These are phyloP conservation scores for Heteractis magnifica DNA, from an alignment of 92 coral and sea anemone species.

Conservation along the genomic window DNA sequence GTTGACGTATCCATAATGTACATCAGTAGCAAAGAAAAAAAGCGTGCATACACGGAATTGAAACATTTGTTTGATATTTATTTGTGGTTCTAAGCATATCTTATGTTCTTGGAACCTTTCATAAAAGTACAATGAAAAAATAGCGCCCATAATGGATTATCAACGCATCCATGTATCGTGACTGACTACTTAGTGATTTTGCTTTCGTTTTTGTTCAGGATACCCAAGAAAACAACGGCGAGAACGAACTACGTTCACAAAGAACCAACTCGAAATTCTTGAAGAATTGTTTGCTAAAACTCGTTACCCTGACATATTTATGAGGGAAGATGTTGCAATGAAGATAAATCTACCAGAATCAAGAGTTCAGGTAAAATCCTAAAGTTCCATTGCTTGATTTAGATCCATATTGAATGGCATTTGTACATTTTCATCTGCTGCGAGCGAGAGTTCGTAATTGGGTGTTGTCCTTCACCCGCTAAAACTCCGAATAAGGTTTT, in stretches of 20 bases:
- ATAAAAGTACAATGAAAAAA: too few relatives aligned
- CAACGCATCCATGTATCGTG: too few relatives aligned
- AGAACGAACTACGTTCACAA: slow-evolving; percentile 94
- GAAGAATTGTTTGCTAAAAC: slow-evolving; percentile 94
- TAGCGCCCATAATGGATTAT: too few relatives aligned
- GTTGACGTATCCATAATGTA: too few relatives aligned
- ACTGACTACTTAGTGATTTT: too few relatives aligned
- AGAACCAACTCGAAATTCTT: slow-evolving; percentile 92
- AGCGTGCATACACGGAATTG: too few relatives aligned
- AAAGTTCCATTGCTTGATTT: too few relatives aligned
- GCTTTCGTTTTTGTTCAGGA: slow-evolving; percentile 38
- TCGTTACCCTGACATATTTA: slow-evolving; percentile 94
- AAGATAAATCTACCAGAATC: slow-evolving; percentile 96
- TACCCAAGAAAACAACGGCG: slow-evolving; percentile 92
- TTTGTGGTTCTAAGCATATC: too few relatives aligned
- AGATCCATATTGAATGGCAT: neutral
- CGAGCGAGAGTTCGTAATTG: neutral
- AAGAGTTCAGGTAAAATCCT: slow-evolving; percentile 80
- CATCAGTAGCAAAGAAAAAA: too few relatives aligned
- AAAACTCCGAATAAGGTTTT: neutral
- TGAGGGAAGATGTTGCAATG: slow-evolving; percentile 99
- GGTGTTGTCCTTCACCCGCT: slow-evolving; percentile 15
- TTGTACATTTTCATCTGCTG: slow-evolving; percentile 8
- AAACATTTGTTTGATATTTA: too few relatives aligned
- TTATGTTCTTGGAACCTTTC: too few relatives aligned